Base-by-base conservation (phyloP, 2,113 vertebrate species). In the Syngnathus floridae region DNA sequence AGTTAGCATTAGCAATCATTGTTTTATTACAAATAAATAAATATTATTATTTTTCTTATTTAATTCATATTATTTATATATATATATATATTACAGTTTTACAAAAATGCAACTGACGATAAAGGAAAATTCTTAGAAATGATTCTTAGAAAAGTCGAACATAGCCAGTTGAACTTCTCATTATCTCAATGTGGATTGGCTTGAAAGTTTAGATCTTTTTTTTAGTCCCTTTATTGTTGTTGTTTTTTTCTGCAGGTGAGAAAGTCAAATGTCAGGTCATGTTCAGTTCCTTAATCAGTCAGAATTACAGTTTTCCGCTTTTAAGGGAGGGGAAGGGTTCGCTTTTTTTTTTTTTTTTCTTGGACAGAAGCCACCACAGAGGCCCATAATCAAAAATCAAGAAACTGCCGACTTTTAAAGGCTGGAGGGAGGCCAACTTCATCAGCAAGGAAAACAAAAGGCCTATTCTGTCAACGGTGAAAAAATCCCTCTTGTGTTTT, bases 391-490 rank as follows among this genome's bases (percentile, higher is more conserved):
- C 67, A 64, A 84, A 80, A 72, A 71, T 51, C 11, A 40, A 21
- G n/a, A 13, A 48, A 64, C 59, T 62, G 68, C 76, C 71, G 82
- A 87, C 87, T 87, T 85, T 69, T 78, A 75, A 77, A 83, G 82
- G 78, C 65, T 88, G 87, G 86, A 86, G 45, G n/a, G 0, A 5
- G 1, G 79, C 89, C 89, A 89, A 70, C 72, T 86, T 89, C 82
- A 86, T 89, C 86, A 89, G 74, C 79, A 82, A 69, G 74, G 69
- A 66, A 74, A 51, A 69, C 64, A 82, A 68, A 65, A 55, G n/a
- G 21, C 58, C 9, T 14, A 41, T 21, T 41, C 37, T 22, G 38
- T 61, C 12, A 61, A n/a, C 57, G 26, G 51, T 21, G 19, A 61
- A 79, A 82, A 68, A 72, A 70, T 71, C 66, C 74, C 77, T 80